Evolutionary conservation across 2,888 invertebrate species (phyloP).

Genomic region (Heliconius charithonia): DNA sequence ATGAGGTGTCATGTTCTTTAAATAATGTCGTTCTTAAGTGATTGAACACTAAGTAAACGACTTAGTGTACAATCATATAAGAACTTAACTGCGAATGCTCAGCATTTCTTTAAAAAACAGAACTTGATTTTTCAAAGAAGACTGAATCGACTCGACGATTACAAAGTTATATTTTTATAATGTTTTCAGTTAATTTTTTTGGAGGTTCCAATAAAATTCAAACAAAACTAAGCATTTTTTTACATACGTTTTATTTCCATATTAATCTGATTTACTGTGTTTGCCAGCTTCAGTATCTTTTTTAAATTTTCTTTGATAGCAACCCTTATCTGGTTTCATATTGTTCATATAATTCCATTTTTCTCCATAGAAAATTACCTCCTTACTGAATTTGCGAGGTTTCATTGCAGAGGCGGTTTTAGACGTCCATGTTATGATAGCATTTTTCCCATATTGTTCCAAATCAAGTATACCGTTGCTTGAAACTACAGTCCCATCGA

Average conservation of each 20-base stretch:
- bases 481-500: slow-evolving; percentile 64
- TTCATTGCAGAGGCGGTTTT: slow-evolving; percentile 51
- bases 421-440: slow-evolving; percentile 69
- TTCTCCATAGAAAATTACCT: slow-evolving; percentile 61
- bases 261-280: neutral
- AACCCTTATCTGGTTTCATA: slow-evolving; percentile 43
- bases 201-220: too few relatives aligned
- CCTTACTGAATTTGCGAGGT: slow-evolving; percentile 59
- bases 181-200: neutral
- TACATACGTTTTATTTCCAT: neutral
- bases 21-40: slow-evolving; percentile 14
- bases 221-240: neutral
- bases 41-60: slow-evolving; percentile 1
- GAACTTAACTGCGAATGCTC: neutral
- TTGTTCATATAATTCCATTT: slow-evolving; percentile 59
- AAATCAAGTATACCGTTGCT: slow-evolving; percentile 66
- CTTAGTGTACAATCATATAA: neutral
- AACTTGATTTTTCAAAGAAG: too few relatives aligned
- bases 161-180: neutral
- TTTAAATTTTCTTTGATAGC: slow-evolving; percentile 57
- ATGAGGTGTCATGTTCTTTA: slow-evolving; percentile 23
- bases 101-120: neutral
- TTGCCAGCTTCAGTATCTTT: neutral
- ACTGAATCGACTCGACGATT: neutral
- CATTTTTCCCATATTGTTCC: slow-evolving; percentile 69